Percentiles rank a stretch among this genome's conserved stretches.
These are phyloP conservation scores for Chymomyza costata DNA, from an alignment of 1,140 invertebrate species.

Conservation along the genomic window DNA sequence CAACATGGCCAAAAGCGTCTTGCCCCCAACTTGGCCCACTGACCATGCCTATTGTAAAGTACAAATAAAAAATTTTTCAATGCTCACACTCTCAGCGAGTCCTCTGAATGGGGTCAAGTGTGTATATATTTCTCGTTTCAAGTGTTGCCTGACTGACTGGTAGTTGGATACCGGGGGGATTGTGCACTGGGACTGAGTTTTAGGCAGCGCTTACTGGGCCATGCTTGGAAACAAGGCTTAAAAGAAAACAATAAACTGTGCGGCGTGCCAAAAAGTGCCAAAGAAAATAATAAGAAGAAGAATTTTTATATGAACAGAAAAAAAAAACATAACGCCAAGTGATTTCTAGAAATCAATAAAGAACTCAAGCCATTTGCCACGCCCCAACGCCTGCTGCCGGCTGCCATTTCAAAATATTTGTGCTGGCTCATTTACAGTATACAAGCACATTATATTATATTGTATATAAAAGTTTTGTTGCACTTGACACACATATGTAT, in stretches of 20 bases:
- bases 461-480: no score
- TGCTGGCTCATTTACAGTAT: slow-evolving; percentile 27
- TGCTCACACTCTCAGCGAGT: slow-evolving; percentile 20
- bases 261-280: slow-evolving; percentile 34
- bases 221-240: no score
- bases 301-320: slow-evolving; percentile 23
- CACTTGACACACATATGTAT: no score
- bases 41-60: slow-evolving; percentile 50
- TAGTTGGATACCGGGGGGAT: no score
- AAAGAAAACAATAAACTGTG: slow-evolving; percentile 69
- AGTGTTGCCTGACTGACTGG: slow-evolving; percentile 37
- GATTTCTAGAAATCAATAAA: slow-evolving; percentile 52
- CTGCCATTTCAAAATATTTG: slow-evolving; percentile 12
- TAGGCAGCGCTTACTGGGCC: no score
- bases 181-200: no score
- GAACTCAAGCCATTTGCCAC: slow-evolving; percentile 39
- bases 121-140: slow-evolving; percentile 52
- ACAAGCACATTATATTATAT: no score
- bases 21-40: no score
- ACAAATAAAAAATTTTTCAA: no score
- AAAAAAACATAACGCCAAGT: slow-evolving; percentile 21
- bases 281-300: slow-evolving; percentile 8
- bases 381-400: slow-evolving; percentile 22
- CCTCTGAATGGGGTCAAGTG: slow-evolving; percentile 67
- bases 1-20: no score